Evolutionary conservation across 1,140 invertebrate species (phyloP).

Genomic region (Hyphantria cunea): DNA sequence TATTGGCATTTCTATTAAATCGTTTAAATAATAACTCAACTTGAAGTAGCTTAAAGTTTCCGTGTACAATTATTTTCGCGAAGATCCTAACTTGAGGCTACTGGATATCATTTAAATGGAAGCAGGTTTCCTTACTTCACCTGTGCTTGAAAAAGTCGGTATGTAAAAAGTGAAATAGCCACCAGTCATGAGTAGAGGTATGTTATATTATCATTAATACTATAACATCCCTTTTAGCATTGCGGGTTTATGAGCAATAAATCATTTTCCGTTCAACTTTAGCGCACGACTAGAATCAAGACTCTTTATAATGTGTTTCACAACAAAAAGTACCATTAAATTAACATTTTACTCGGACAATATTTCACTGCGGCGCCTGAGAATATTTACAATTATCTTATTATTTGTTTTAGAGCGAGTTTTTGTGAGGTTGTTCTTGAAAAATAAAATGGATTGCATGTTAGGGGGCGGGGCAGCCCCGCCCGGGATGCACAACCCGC

Average conservation of each 20-base stretch:
- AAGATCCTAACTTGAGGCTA: too few relatives aligned
- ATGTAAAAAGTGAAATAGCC: too few relatives aligned
- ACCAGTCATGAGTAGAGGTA: too few relatives aligned
- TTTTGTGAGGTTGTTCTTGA: slow-evolving; percentile 15
- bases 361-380: background rate
- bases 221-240: too few relatives aligned
- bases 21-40: too few relatives aligned
- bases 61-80: too few relatives aligned
- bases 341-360: slow-evolving; percentile 3
- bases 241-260: background rate
- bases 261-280: background rate
- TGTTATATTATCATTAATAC: too few relatives aligned
- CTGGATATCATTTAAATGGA: too few relatives aligned
- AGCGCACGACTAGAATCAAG: background rate
- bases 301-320: background rate
- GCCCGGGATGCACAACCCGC: slow-evolving; percentile 60
- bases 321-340: background rate
- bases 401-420: slow-evolving; percentile 5
- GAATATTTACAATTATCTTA: slow-evolving; percentile 1
- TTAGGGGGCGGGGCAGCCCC: slow-evolving; percentile 58
- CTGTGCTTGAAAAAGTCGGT: too few relatives aligned
- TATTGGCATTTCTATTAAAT: too few relatives aligned
- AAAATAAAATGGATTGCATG: slow-evolving; percentile 28
- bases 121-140: too few relatives aligned
- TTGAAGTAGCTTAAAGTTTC: too few relatives aligned